Conservation (phyloP, 2,888 invertebrate genomes). For the Ephialtes manifestator region DNA sequence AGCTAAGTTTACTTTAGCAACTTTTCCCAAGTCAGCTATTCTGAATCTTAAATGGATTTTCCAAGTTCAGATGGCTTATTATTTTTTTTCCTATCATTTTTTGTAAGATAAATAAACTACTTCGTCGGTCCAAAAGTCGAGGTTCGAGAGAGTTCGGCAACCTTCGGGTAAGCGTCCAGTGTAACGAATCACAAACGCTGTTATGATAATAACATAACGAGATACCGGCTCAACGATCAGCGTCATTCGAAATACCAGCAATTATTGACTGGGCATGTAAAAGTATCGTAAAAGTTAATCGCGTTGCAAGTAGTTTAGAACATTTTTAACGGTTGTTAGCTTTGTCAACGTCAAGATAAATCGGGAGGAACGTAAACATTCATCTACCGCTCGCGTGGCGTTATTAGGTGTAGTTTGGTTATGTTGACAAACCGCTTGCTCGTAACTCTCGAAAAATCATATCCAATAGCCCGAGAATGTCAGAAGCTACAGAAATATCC, state of each 20-base stretch:
- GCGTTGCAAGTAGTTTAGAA: neutral
- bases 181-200: neutral
- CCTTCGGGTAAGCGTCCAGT: neutral
- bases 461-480: slow-evolving; percentile 38
- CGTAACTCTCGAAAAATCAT: slow-evolving; percentile 21
- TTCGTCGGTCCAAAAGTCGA: too few species aligned
- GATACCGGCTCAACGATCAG: slow-evolving; percentile 6
- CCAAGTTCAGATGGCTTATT: neutral
- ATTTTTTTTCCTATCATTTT: neutral
- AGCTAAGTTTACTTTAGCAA: too few species aligned
- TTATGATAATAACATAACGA: slow-evolving; percentile 9
- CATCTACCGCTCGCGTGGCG: neutral
- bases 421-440: slow-evolving; percentile 46
- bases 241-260: neutral
- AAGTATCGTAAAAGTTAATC: neutral
- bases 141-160: neutral
- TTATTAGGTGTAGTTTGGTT: slow-evolving; percentile 21
- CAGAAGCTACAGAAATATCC: slow-evolving; percentile 23
- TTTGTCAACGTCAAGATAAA: neutral
- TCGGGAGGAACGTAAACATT: neutral
- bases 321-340: neutral
- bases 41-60: neutral
- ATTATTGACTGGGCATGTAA: slow-evolving; percentile 9
- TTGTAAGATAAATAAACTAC: too few species aligned
- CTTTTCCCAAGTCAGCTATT: too few species aligned